Evolutionary conservation across 2,113 vertebrate species (phyloP).

Genomic region (Seriola quinqueradiata): DNA sequence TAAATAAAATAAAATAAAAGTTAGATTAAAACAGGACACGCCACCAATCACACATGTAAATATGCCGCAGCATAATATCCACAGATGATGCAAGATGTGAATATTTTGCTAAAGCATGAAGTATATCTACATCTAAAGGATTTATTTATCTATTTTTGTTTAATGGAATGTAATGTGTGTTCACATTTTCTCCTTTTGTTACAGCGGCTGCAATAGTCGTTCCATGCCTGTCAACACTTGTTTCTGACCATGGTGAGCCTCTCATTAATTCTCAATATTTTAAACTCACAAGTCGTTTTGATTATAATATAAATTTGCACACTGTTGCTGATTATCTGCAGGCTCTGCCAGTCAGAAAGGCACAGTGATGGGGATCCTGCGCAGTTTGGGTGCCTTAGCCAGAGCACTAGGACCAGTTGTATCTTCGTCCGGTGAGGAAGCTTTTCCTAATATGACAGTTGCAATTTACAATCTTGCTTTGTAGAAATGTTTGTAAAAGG

Average conservation of each 20-base stretch:
- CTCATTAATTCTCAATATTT: background rate
- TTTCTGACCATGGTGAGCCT: conserved; percentile 91
- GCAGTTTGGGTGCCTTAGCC: conserved; percentile 94
- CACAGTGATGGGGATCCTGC: conserved; percentile 94
- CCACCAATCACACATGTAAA: background rate
- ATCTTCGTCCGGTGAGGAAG: conserved; percentile 87
- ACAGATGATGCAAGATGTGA: too few relatives aligned
- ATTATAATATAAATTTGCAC: background rate
- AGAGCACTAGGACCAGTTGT: conserved; percentile 91
- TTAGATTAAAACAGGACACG: background rate
- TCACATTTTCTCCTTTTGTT: conserved; percentile 44
- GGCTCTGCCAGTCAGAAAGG: conserved; percentile 93
- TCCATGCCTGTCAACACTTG: conserved; percentile 93
- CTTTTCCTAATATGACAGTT: background rate
- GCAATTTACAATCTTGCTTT: background rate
- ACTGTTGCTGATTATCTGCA: conserved; percentile 61
- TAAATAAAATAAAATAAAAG: background rate
- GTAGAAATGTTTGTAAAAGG: background rate
- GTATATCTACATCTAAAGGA: background rate
- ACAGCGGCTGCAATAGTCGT: conserved; percentile 94
- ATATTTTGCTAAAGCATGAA: background rate
- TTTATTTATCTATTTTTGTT: background rate
- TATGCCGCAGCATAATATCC: background rate
- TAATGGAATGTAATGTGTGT: background rate
- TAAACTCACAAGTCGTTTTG: background rate